Evolutionary conservation across 37 sponge, comb jelly and placozoan species (phyloP), one percentile per base, ranked within the genome.

Genomic region (Chondrosia reniformis): DNA sequence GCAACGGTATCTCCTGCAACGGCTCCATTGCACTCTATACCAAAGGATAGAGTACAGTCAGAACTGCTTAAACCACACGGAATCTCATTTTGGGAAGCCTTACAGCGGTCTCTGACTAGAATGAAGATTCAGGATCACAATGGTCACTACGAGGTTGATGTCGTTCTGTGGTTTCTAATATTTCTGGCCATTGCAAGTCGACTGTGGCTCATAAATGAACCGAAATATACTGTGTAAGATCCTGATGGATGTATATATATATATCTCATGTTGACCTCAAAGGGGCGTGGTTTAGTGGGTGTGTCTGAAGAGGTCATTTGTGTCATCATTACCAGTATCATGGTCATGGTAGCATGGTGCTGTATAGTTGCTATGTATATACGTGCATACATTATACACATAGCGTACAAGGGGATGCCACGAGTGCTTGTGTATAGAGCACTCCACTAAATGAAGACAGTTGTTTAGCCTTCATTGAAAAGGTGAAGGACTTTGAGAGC

Each of bases 121-220:
- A 6, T 59, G 61, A 59, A 59, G 61, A 19, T 6, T 25, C 30
- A 59, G 7, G 61, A 59, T 13, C n/a, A 7, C 6, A 59, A 25
- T 59, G 61, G 61, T 19, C 61, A 13, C 9, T 59, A 4, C 13
- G 37, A 66, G 36, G 67, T 66, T 36, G 30, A 66, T 34, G 37
- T 66, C 34, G 45, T 64, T 9, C 61, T 52, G n/a, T 31, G 25
- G 63, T 32, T 65, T 9, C 45, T 77, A 15, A 36, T 41, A 3
- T 28, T 64, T 22, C 56, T 77, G 7, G 45, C 63, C 27, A 36
- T 36, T 4, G 33, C 31, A 25, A 77, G 63, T 6, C 62, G 79
- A 56, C 63, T 77, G 27, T 77, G 79, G 79, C 27, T 30, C 56
- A 49, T 77, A 4, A 36, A 42, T 32, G 63, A 77, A 28, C 79